Percentiles rank a stretch among this genome's conserved stretches.
These are phyloP conservation scores for Arvicanthis niloticus DNA, from an alignment of 2,113 vertebrate species.

Conservation along the genomic window DNA sequence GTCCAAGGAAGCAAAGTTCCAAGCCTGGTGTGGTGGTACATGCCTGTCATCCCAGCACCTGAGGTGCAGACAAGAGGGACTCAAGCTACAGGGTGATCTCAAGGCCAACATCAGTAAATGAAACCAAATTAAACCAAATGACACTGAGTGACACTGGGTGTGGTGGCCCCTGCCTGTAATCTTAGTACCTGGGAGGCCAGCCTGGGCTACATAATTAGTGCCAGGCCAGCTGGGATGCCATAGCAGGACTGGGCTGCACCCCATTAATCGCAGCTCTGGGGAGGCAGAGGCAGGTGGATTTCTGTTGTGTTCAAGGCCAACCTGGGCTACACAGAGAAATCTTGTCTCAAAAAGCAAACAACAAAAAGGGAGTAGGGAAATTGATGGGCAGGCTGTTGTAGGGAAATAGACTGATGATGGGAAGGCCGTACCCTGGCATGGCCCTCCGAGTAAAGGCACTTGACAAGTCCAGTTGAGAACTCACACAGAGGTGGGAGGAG, in stretches of 20 bases:
- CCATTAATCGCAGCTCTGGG: neutral
- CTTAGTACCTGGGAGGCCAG: neutral
- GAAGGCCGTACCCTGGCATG: neutral
- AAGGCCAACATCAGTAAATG: neutral
- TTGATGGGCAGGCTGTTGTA: neutral
- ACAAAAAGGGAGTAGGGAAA: neutral
- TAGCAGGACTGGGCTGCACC: neutral
- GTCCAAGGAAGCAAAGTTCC: neutral
- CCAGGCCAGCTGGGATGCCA: neutral
- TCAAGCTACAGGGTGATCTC: neutral
- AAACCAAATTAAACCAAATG: neutral
- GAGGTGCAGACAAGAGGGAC: neutral
- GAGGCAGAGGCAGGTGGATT: neutral
- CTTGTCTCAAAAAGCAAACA: neutral
- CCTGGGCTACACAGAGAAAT: neutral
- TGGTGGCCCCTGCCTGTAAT: neutral
- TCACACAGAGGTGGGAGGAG: neutral
- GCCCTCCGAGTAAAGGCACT: neutral
- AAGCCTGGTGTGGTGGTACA: neutral
- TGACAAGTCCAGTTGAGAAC: neutral
- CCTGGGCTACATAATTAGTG: neutral
- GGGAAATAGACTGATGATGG: neutral
- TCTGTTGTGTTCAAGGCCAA: neutral
- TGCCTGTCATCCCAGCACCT: neutral
- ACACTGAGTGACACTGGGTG: neutral